Conservation (phyloP, 2,888 invertebrate genomes). For the Melieria crassipennis region DNA sequence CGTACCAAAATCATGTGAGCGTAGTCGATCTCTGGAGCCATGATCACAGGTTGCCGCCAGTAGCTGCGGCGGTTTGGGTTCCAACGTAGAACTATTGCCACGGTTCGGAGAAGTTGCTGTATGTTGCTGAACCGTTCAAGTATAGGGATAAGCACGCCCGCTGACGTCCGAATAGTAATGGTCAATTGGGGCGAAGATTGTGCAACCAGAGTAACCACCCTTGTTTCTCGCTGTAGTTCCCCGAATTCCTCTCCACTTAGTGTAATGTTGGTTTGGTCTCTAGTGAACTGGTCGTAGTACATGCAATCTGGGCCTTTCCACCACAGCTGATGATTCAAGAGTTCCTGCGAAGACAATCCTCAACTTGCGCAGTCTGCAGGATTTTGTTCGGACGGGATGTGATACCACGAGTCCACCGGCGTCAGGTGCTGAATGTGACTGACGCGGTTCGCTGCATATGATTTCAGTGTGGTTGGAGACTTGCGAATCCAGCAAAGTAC, state of each 20-base stretch:
- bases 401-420: background rate
- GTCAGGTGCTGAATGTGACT: slow-evolving; percentile 26
- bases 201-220: too few species aligned
- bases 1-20: too few species aligned
- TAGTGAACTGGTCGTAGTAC: too few species aligned
- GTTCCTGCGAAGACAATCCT: background rate
- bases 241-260: too few species aligned
- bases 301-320: background rate
- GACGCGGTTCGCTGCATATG: slow-evolving; percentile 21
- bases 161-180: too few species aligned
- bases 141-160: too few species aligned
- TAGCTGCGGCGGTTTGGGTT: background rate
- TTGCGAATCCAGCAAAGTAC: slow-evolving; percentile 10
- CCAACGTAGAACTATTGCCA: background rate
- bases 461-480: background rate
- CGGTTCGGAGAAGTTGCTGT: too few species aligned
- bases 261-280: too few species aligned
- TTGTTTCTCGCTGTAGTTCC: too few species aligned
- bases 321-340: background rate
- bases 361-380: slow-evolving; percentile 13
- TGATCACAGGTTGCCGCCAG: background rate
- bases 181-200: too few species aligned
- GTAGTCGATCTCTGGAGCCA: too few species aligned
- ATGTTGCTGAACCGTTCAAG: too few species aligned
- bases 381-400: slow-evolving; percentile 2